Evolutionary conservation across 2,113 vertebrate species (phyloP).

Genomic region (Plectropomus leopardus): DNA sequence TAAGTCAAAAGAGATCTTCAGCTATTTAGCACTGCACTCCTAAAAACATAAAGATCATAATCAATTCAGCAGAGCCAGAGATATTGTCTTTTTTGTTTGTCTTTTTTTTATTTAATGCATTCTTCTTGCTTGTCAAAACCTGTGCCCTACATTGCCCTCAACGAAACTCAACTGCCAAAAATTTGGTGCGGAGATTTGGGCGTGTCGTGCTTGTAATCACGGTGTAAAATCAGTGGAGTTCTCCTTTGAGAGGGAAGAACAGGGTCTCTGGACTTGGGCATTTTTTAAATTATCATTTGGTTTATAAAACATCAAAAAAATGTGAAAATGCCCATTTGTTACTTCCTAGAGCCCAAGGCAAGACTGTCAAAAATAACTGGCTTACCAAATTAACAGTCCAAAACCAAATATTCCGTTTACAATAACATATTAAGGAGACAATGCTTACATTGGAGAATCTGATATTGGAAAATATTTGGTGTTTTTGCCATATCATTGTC

Average conservation of each 20-base stretch:
- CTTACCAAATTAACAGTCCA: neutral
- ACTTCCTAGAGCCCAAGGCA: neutral
- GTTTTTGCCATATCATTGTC: neutral
- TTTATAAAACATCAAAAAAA: neutral
- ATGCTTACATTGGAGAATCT: neutral
- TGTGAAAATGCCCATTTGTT: neutral
- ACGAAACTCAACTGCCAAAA: too few relatives aligned
- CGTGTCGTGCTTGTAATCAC: neutral
- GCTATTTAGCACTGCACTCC: too few relatives aligned
- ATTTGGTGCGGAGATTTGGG: too few relatives aligned
- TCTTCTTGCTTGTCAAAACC: too few relatives aligned
- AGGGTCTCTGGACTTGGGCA: neutral
- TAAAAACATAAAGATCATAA: too few relatives aligned
- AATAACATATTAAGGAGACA: neutral
- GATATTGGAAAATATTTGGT: neutral
- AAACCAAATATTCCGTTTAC: neutral
- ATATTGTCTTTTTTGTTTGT: too few relatives aligned
- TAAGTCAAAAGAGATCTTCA: too few relatives aligned
- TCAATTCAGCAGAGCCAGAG: too few relatives aligned
- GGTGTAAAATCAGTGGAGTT: too few relatives aligned
- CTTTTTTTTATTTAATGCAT: too few relatives aligned
- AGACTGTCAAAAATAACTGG: neutral
- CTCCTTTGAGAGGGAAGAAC: too few relatives aligned
- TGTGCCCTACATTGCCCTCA: too few relatives aligned
- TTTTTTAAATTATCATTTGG: neutral